Evolutionary conservation across 2,888 invertebrate genomes (phyloP).

Genomic region (Apamea anceps): DNA sequence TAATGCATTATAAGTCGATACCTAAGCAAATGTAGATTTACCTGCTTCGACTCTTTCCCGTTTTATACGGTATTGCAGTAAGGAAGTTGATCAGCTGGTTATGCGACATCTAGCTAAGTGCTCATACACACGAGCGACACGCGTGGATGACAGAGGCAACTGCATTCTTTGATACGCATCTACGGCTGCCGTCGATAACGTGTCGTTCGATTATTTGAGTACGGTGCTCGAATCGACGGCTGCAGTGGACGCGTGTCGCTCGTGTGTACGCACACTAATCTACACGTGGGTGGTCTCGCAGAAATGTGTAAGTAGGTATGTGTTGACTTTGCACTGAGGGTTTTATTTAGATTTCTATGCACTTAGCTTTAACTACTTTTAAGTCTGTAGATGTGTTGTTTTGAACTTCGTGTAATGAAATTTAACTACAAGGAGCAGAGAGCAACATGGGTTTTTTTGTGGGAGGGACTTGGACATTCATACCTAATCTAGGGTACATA

Average conservation of each 20-base stretch:
- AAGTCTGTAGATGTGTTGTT: neutral
- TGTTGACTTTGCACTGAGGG: slow-evolving; percentile 15
- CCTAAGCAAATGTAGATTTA: slow-evolving; percentile 10
- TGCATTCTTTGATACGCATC: neutral
- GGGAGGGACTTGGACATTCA: neutral
- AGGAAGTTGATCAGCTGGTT: slow-evolving; percentile 10
- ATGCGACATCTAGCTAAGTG: neutral
- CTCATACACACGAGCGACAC: neutral
- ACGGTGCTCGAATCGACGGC: too few species aligned
- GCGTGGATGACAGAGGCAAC: neutral
- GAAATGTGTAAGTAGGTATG: neutral
- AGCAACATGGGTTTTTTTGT: neutral
- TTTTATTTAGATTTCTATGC: neutral
- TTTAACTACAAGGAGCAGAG: neutral
- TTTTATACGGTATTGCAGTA: slow-evolving; percentile 7
- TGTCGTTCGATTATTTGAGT: neutral
- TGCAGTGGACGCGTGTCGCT: too few species aligned
- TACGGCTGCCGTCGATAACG: too few species aligned
- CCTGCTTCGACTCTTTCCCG: neutral
- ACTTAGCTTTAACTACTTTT: neutral
- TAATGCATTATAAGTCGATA: neutral
- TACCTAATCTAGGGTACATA: neutral
- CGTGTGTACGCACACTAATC: neutral
- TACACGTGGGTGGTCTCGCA: neutral
- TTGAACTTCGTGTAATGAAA: neutral